Conservation (phyloP, 2,888 invertebrate genomes). For the Chloroclysta siterata region DNA sequence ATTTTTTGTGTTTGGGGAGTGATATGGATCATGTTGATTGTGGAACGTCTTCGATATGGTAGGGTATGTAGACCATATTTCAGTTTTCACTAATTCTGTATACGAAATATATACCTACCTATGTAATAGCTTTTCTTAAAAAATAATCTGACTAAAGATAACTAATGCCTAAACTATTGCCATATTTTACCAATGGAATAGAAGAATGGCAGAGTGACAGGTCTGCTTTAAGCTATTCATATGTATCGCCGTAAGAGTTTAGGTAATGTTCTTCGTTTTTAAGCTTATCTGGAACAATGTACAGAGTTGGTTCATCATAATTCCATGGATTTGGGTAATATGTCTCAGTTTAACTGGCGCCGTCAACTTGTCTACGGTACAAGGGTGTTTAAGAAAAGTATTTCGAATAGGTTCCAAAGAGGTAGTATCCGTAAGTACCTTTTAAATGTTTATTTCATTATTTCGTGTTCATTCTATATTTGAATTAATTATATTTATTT, state of each 20-base stretch:
- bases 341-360: slow-evolving; percentile 52
- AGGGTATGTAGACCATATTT: slow-evolving; percentile 58
- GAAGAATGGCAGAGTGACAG: no score
- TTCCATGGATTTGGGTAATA: slow-evolving; percentile 66
- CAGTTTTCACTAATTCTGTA: no score
- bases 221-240: no score
- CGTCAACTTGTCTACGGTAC: slow-evolving; percentile 45
- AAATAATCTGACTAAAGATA: no score
- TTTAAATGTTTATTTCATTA: neutral
- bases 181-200: no score
- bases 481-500: neutral
- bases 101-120: no score
- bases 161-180: neutral
- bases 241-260: neutral
- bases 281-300: slow-evolving; percentile 75
- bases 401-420: slow-evolving; percentile 62
- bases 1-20: slow-evolving; percentile 58
- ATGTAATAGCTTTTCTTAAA: no score
- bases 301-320: slow-evolving; percentile 56
- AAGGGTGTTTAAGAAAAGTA: slow-evolving; percentile 50
- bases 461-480: neutral
- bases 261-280: slow-evolving; percentile 11
- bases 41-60: slow-evolving; percentile 58
- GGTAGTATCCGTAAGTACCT: slow-evolving; percentile 58
- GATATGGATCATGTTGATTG: slow-evolving; percentile 63